Evolutionary conservation across 2,113 vertebrate species (phyloP), one percentile per base, ranked within the genome.

Genomic region (Laterallus jamaicensis): DNA sequence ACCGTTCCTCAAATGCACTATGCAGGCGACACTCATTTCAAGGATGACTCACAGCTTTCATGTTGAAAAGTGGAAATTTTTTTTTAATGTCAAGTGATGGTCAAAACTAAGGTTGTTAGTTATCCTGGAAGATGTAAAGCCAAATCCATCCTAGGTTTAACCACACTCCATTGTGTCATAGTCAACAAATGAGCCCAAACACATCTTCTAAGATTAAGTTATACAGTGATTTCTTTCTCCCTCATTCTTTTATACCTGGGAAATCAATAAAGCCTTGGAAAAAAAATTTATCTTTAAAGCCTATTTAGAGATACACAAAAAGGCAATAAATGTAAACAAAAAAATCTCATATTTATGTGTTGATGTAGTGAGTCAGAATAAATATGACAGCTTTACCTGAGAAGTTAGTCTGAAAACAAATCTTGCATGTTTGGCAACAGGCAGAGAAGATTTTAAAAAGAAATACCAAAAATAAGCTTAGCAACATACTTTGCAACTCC

Each of bases 341-440:
- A 95, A 95, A 92, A 77, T 73, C 80, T 85, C 64, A 32, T 95
- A 90, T 96, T 97, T 96, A 88, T 92, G 31, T 84, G 74, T 93
- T 96, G 93, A 89, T 94, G 49, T 84, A 91, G 50, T 91, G 92
- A 95, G 76, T 95, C 87, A 93, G 79, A 96, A 95, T 58, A 97
- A 97, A 97, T 76, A 96, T 32, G 62, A 96, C 94, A 96, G 96
- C 60, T 95, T 97, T 97, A 97, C 97, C 97, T 97, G 97, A 87
- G 95, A 95, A 95, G 91, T 42, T 84, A 84, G 86, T 89, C 79
- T 96, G 96, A 94, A 97, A 97, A 97, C 97, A 97, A 97, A 96
- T 6, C 32, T 73, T 17, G 35, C 50, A 32, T 90, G 89, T 96
- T 95, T 97, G 96, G 92, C 97, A 97, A 97, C 92, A 97, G 74